Conservation (phyloP, 2,888 invertebrate genomes). For the Idaea aversata region DNA sequence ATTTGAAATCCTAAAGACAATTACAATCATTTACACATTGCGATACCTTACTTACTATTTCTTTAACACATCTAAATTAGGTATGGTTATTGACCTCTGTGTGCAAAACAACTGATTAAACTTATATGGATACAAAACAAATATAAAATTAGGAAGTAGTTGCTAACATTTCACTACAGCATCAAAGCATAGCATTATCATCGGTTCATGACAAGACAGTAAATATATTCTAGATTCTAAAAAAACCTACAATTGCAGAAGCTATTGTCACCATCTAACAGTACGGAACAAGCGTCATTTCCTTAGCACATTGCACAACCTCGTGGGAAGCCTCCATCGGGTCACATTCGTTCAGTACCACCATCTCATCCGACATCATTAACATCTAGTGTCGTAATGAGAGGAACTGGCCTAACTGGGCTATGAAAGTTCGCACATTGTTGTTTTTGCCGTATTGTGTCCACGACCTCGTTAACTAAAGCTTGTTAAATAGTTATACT, state of each 20-base stretch:
- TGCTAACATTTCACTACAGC: too few species aligned
- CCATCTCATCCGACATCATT: slow-evolving; percentile 41
- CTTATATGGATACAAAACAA: background rate
- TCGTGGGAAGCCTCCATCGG: slow-evolving; percentile 50
- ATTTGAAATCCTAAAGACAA: background rate
- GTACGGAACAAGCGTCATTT: slow-evolving; percentile 60
- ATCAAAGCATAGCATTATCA: too few species aligned
- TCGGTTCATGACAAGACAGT: too few species aligned
- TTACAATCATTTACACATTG: background rate
- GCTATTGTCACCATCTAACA: background rate
- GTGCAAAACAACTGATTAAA: background rate
- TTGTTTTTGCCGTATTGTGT: slow-evolving; percentile 19
- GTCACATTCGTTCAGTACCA: slow-evolving; percentile 34
- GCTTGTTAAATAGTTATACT: background rate
- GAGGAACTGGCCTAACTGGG: slow-evolving; percentile 48
- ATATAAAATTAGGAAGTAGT: too few species aligned
- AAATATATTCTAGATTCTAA: too few species aligned
- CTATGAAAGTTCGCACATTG: slow-evolving; percentile 43
- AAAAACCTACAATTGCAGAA: too few species aligned
- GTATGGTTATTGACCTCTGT: background rate
- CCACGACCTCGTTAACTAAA: slow-evolving; percentile 6
- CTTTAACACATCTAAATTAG: background rate
- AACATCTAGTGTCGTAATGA: slow-evolving; percentile 46
- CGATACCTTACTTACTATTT: background rate
- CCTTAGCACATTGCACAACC: slow-evolving; percentile 54